These are phyloP conservation scores for Psephotus haematonotus DNA, from an alignment of 2,113 vertebrate species.

Conservation along the genomic window DNA sequence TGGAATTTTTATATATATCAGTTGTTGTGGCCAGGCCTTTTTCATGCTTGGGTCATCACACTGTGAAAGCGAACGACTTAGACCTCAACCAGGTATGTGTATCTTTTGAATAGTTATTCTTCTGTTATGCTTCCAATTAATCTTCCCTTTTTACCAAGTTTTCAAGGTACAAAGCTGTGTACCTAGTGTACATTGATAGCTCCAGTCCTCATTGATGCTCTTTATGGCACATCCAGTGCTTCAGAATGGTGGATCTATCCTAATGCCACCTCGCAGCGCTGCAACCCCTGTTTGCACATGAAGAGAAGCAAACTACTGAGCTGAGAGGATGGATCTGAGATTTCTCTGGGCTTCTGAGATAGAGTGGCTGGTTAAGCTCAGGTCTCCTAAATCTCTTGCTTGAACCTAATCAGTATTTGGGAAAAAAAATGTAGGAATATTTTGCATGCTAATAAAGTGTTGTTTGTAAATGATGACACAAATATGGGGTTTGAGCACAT, in stretches of 20 bases:
- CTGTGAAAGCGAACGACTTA: neutral
- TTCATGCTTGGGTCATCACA: neutral
- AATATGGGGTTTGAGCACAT: neutral
- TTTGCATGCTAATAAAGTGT: neutral
- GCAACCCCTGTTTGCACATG: neutral
- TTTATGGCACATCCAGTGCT: neutral
- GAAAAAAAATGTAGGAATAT: neutral
- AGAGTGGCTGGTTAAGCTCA: neutral
- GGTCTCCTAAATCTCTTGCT: neutral
- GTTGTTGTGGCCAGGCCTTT: neutral
- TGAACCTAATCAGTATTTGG: neutral
- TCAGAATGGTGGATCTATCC: neutral
- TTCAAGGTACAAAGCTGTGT: neutral
- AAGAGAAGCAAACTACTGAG: neutral
- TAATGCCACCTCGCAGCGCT: accelerated
- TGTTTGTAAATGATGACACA: neutral
- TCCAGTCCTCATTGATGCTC: neutral
- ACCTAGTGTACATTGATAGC: neutral
- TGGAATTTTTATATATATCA: accelerated
- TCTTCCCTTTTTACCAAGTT: neutral
- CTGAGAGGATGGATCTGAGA: neutral
- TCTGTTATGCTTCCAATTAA: neutral
- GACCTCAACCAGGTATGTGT: neutral
- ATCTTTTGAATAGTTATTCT: neutral
- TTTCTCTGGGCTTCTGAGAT: neutral